A percentile compares a stretch with the other conserved stretches of the same genome.
Conservation (phyloP, 2,113 vertebrate genomes). For the Boulengeromyrus knoepffleri region DNA sequence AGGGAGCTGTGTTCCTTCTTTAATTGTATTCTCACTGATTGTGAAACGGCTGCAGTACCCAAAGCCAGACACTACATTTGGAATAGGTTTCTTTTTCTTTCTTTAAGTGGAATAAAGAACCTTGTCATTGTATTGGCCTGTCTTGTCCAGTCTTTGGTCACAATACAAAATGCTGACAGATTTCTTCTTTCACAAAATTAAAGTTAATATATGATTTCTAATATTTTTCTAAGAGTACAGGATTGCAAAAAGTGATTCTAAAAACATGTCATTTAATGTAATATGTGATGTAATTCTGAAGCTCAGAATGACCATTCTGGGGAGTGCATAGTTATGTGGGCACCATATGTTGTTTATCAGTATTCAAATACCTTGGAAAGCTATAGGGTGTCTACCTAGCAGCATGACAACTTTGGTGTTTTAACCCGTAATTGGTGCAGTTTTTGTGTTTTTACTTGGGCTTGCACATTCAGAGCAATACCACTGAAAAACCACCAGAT, state of each 20-base stretch:
- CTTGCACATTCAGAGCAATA: background rate
- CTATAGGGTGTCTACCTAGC: background rate
- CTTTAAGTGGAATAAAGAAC: conserved; percentile 26
- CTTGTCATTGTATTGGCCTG: background rate
- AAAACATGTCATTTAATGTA: background rate
- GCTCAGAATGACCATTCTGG: background rate
- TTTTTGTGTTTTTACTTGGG: background rate
- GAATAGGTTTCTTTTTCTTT: conserved; percentile 22
- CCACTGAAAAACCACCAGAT: background rate
- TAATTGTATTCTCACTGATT: conserved; percentile 24
- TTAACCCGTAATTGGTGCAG: background rate
- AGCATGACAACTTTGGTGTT: background rate
- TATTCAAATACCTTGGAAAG: background rate
- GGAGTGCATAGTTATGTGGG: background rate
- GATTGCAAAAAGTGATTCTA: background rate
- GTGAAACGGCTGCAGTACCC: conserved; percentile 22
- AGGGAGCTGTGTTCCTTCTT: background rate
- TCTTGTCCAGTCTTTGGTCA: background rate
- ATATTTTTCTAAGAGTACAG: background rate
- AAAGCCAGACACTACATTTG: conserved; percentile 33
- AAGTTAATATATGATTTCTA: background rate
- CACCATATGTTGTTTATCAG: background rate
- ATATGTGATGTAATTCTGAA: background rate
- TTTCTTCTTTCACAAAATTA: background rate
- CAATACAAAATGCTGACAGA: background rate